phyloP scores from a whole-genome alignment of 2,888 invertebrate species.

The Drosophila eohydei region DNA sequence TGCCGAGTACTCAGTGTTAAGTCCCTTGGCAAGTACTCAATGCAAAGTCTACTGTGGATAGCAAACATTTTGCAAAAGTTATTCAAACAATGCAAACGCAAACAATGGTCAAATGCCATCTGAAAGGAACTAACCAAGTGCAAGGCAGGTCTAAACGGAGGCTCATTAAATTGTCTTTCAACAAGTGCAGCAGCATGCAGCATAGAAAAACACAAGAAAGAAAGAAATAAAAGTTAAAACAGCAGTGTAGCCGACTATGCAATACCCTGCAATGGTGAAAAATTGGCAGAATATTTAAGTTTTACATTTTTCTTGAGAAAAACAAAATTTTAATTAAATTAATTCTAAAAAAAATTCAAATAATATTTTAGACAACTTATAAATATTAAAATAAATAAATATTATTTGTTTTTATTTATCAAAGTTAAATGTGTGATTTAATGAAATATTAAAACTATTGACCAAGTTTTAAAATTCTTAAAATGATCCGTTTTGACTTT shows the following conservation, averaged over 20 bases:
- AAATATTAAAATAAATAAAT: background rate
- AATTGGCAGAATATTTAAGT: too few species aligned
- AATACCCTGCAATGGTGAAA: background rate
- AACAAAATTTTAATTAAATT: too few species aligned
- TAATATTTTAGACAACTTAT: background rate
- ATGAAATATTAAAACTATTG: too few species aligned
- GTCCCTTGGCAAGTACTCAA: background rate
- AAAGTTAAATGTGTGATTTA: background rate
- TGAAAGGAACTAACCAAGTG: constrained; percentile 6
- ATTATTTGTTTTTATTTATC: background rate
- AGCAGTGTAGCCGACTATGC: background rate
- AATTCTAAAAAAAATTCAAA: background rate
- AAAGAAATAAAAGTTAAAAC: background rate
- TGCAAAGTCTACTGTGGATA: constrained; percentile 1
- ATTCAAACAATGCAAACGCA: constrained; percentile 4
- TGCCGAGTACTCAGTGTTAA: background rate
- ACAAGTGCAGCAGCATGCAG: constrained; percentile 27
- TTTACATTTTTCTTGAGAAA: background rate
- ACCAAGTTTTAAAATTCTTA: too few species aligned
- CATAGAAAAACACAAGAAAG: background rate
- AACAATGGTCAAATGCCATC: constrained; percentile 4
- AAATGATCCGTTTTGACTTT: background rate
- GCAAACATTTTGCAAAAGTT: constrained; percentile 7
- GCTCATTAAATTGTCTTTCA: constrained; percentile 27
- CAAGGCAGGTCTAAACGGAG: background rate